Base-by-base conservation (phyloP, 2,113 vertebrate species). In the Lynx canadensis region DNA sequence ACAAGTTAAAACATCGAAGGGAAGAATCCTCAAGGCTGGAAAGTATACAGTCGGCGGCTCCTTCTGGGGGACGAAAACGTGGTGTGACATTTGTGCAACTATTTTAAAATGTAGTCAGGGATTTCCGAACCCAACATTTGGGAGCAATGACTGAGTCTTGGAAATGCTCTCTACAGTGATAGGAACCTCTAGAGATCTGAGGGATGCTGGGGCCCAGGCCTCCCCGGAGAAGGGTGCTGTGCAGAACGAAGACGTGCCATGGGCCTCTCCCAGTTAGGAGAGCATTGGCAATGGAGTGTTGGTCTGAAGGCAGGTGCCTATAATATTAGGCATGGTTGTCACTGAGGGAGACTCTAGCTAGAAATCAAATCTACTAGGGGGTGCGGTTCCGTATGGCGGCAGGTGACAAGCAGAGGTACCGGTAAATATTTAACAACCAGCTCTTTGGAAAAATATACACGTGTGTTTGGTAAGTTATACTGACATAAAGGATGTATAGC, bases 21-120 rank as follows among this genome's bases (percentile, higher is more conserved):
- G 29, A 57, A 79, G 66, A 41, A 78, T 65, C 89, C 29, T 73
- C 63, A 60, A 63, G 63, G 60, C 55, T 78, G 55, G 21, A 91
- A 69, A 82, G 33, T 45, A 33, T 31, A 79, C 12, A 81, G 71
- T 82, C 89, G 95, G 65, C 21, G 68, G 25, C 79, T 65, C 25
- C 50, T 92, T 80, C 82, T 88, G 79, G 81, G 63, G 27, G 5
- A 69, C 83, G 13, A 88, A 82, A 78, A 71, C n/a, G 31, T 66
- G n/a, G 48, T 66, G 45, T 33, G 63, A 79, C 14, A 66, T 91
- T 76, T 95, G 12, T n/a, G 36, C 18, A 63, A 86, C 68, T 86
- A 78, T 82, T 93, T 89, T 82, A 48, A 93, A 82, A 96, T 96
- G 52, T 71, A 92, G 38, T 78, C 31, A 21, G 65, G 66, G 66